phyloP scores from a whole-genome alignment of 2,888 invertebrate species.

The Oscheius onirici region DNA sequence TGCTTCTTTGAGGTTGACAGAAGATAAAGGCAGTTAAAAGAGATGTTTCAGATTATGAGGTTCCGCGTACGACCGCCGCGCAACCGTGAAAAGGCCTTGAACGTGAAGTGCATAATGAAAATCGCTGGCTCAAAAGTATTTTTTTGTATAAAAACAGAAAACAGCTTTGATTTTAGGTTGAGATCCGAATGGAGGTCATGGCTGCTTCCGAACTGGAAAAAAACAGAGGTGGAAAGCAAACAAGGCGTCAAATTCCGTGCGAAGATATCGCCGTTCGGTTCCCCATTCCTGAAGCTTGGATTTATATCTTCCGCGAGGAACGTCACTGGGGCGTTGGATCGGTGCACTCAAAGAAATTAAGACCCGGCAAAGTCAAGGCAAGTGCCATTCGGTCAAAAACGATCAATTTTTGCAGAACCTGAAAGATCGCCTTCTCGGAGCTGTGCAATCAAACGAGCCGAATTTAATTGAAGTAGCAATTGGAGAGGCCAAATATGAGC shows the following conservation, averaged over 20 bases:
- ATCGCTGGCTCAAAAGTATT: conserved; percentile 70
- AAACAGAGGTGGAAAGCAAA: conserved; percentile 86
- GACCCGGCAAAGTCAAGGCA: conserved; percentile 76
- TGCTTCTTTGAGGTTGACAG: conserved; percentile 69
- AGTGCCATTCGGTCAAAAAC: background rate
- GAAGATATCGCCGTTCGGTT: conserved; percentile 92
- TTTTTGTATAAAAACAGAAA: background rate
- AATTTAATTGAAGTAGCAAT: conserved; percentile 82
- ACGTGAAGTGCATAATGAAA: conserved; percentile 82
- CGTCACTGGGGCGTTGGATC: conserved; percentile 90
- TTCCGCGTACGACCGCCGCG: conserved; percentile 88
- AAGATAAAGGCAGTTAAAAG: background rate
- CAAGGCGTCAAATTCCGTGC: conserved; percentile 90
- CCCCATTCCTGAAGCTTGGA: conserved; percentile 99
- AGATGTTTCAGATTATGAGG: conserved; percentile 57
- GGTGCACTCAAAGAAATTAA: conserved; percentile 85
- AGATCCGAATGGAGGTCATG: conserved; percentile 91
- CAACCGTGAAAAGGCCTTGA: conserved; percentile 94
- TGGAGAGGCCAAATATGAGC: conserved; percentile 58
- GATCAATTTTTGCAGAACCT: conserved; percentile 60
- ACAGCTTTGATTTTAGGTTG: conserved; percentile 78
- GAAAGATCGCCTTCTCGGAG: conserved; percentile 76
- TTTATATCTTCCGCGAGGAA: conserved; percentile 96
- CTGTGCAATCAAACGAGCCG: conserved; percentile 88
- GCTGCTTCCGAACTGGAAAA: conserved; percentile 80